Base-by-base conservation (phyloP, 1,140 invertebrate species). In the Dendrolimus kikuchii region DNA sequence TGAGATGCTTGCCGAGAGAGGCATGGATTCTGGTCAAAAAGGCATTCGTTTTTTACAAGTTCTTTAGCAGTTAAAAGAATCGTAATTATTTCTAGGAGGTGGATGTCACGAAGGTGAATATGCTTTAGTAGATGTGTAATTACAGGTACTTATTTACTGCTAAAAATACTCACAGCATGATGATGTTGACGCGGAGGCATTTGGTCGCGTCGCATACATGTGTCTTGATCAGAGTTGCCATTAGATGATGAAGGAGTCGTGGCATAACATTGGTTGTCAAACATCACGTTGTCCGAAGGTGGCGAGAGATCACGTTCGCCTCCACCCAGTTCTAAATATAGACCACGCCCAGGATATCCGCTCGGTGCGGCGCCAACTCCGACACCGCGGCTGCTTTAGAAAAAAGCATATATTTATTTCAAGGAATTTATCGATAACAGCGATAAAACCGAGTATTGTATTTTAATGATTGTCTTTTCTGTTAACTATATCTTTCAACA, bases 211-310 rank as follows among this genome's bases (percentile, higher is more conserved):
- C 90, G 89, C 63, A 92, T 91, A 41, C 90, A 91, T 7, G 89
- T 88, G 77, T 95, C 94, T 86, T 95, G 92, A 77, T 95, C 95
- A 41, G 94, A 95, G 87, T 96, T 96, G 41, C 95, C 95, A 67
- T 95, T 96, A 69, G 94, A 96, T 37, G 95, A 96, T 65, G 95
- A 96, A 9, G 95, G 95, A 40, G 95, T 97, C 7, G 95, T 96
- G 8, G 95, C 95, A 87, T 97, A 97, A 87, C 95, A 96, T 73
- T 96, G 95, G 87, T 96, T 96, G 89, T 97, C 95, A 83, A 96
- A 97, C 80, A 96, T 93, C 38, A 95, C 94, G 81, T 96, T 95
- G 81, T 97, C 95, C 47, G 95, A 96, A 4, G 95, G 94, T 54
- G 95, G 95, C 5, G 95, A 96, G 59, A 93, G 89, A 73, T 95